These are phyloP conservation scores for Plectropomus leopardus DNA, from an alignment of 2,113 vertebrate species.

Conservation along the genomic window DNA sequence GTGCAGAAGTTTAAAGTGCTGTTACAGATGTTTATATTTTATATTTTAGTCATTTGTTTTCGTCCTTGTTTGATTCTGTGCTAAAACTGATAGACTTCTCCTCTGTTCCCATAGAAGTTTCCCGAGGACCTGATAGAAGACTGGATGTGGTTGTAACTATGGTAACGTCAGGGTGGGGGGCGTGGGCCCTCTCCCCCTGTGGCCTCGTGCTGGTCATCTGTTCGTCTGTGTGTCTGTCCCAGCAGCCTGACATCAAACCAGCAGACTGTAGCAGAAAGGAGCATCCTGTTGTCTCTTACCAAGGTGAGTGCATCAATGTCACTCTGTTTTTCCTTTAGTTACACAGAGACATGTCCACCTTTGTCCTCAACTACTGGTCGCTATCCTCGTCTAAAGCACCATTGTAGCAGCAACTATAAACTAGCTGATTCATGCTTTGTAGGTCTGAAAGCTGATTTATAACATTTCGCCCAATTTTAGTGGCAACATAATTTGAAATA, in stretches of 20 bases:
- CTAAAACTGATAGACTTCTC: not conserved
- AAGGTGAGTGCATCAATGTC: conserved; percentile 53
- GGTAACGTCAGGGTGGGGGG: conserved; percentile 63
- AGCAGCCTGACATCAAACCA: conserved; percentile 47
- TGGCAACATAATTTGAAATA: not conserved
- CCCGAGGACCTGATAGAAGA: conserved; percentile 44
- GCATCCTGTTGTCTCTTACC: conserved; percentile 69
- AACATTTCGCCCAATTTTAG: not conserved
- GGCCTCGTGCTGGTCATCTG: conserved; percentile 64
- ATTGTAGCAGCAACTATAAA: too few species aligned
- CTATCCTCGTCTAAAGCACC: too few species aligned
- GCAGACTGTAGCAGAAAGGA: conserved; percentile 73
- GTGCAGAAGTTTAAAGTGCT: not conserved
- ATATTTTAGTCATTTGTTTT: not conserved
- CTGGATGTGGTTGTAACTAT: conserved; percentile 71
- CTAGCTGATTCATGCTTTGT: too few species aligned
- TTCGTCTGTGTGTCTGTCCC: conserved; percentile 59
- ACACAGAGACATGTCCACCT: too few species aligned
- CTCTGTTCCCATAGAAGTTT: conserved; percentile 55
- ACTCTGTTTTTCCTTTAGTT: too few species aligned
- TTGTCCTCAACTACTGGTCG: too few species aligned
- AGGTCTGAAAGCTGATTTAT: not conserved
- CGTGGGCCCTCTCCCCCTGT: conserved; percentile 56
- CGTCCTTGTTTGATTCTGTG: too few species aligned
- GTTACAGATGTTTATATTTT: not conserved